Percentiles rank a stretch among this genome's conserved stretches.
Evolutionary conservation across 2,113 vertebrate species (phyloP).

Genomic region (Mungos mungo): DNA sequence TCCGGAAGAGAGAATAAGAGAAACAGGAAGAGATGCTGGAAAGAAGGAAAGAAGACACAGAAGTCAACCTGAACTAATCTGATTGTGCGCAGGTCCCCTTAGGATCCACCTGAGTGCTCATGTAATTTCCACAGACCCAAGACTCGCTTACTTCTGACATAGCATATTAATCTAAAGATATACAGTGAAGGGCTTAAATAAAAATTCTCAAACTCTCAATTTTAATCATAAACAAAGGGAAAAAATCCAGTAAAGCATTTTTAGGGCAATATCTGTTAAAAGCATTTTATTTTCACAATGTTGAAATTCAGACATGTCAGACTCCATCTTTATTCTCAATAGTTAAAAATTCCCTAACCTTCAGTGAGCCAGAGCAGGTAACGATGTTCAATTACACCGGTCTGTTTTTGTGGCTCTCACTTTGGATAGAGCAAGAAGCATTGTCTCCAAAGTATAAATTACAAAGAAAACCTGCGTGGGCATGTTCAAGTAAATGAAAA

Average conservation of each 20-base stretch:
- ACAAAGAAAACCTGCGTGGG: background rate
- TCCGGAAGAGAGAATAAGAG: background rate
- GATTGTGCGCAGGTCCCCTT: background rate
- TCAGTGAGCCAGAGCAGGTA: background rate
- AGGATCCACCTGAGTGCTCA: background rate
- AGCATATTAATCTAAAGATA: background rate
- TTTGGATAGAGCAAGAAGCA: background rate
- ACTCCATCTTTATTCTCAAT: background rate
- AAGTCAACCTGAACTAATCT: background rate
- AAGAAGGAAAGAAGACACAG: background rate
- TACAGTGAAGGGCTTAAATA: background rate
- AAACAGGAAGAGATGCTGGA: background rate
- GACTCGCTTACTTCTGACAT: background rate
- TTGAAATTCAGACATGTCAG: background rate
- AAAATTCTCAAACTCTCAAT: background rate
- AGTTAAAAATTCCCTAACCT: conserved; percentile 6
- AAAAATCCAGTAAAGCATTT: background rate
- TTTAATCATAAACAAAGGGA: background rate
- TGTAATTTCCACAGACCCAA: background rate
- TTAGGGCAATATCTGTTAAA: background rate
- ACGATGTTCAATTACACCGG: background rate
- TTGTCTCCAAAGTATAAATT: conserved; percentile 27
- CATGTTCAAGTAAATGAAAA: conserved; percentile 45
- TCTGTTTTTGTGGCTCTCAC: background rate
- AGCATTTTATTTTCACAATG: conserved; percentile 25